Percentiles rank a stretch among this genome's conserved stretches.
phyloP scores from a whole-genome alignment of 2,797 vertebrate species.

The Syngnathus acus region DNA sequence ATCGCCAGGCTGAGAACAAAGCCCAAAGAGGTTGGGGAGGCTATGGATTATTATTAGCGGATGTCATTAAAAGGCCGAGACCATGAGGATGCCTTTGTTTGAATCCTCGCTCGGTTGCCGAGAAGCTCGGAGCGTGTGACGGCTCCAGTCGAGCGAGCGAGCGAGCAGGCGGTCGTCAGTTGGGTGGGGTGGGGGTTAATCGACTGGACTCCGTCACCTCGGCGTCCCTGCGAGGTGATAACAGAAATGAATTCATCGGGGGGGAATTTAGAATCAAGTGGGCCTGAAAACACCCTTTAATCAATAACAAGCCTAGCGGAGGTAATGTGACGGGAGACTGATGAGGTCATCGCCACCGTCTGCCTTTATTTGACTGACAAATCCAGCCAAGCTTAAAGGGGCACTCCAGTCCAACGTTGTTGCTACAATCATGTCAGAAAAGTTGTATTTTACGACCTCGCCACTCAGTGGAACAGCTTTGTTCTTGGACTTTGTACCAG shows the following conservation, averaged over 20 bases:
- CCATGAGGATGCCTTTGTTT: neutral
- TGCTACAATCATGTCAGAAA: too few species aligned
- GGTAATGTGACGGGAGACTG: conserved; percentile 37
- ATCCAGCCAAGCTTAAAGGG: neutral
- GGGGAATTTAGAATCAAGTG: conserved; percentile 20
- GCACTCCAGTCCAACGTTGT: too few species aligned
- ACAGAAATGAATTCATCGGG: conserved; percentile 45
- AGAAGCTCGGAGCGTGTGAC: conserved; percentile 28
- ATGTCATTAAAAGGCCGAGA: conserved; percentile 41
- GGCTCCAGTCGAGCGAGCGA: conserved; percentile 38
- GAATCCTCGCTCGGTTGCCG: neutral
- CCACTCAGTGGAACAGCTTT: too few species aligned
- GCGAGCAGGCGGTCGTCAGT: conserved; percentile 12
- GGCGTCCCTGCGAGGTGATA: conserved; percentile 47
- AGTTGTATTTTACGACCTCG: too few species aligned
- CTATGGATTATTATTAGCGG: conserved; percentile 38
- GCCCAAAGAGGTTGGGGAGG: conserved; percentile 30
- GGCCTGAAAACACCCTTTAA: conserved; percentile 63
- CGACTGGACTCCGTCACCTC: conserved; percentile 38
- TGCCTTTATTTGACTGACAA: conserved; percentile 1
- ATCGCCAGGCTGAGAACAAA: conserved; percentile 30
- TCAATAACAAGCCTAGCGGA: conserved; percentile 42
- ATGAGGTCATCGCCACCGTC: conserved; percentile 1
- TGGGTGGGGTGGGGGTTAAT: conserved; percentile 24
- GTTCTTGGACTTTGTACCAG: neutral